Percentiles rank a stretch among this genome's conserved stretches.
Evolutionary conservation across 2,113 vertebrate genomes (phyloP).

Genomic region (Circaetus cinerascens): DNA sequence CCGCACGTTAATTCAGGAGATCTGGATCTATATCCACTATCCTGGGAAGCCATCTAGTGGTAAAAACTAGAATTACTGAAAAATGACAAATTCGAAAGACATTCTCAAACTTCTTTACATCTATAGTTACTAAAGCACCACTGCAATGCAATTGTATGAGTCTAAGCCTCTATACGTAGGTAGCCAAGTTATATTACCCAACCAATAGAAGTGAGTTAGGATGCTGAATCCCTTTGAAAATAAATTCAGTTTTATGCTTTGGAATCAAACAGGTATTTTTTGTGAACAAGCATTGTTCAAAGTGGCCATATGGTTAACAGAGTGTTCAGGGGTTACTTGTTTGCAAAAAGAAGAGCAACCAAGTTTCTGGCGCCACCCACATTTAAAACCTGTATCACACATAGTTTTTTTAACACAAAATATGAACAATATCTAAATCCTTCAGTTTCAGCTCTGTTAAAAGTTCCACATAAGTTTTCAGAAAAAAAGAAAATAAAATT

Average conservation of each 20-base stretch:
- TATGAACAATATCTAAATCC: neutral
- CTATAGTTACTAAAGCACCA: neutral
- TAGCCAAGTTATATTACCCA: neutral
- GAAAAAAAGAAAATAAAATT: neutral
- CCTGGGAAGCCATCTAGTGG: conserved; percentile 74
- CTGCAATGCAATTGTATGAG: neutral
- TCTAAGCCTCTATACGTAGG: neutral
- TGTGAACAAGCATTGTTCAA: neutral
- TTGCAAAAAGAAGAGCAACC: neutral
- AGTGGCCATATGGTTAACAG: neutral
- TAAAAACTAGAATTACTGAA: neutral
- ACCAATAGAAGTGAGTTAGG: neutral
- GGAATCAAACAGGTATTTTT: neutral
- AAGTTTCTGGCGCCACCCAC: neutral
- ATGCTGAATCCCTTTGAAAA: neutral
- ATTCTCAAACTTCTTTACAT: neutral
- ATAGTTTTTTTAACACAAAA: neutral
- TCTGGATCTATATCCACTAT: conserved; percentile 1
- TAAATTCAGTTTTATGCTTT: neutral
- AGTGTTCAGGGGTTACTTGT: neutral
- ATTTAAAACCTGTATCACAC: neutral
- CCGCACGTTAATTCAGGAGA: neutral
- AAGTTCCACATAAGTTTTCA: neutral
- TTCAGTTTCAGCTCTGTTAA: neutral
- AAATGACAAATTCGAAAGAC: neutral